A percentile compares a stretch with the other conserved stretches of the same genome.
Conservation (phyloP, 2,797 vertebrate genomes). For the Mus caroli region DNA sequence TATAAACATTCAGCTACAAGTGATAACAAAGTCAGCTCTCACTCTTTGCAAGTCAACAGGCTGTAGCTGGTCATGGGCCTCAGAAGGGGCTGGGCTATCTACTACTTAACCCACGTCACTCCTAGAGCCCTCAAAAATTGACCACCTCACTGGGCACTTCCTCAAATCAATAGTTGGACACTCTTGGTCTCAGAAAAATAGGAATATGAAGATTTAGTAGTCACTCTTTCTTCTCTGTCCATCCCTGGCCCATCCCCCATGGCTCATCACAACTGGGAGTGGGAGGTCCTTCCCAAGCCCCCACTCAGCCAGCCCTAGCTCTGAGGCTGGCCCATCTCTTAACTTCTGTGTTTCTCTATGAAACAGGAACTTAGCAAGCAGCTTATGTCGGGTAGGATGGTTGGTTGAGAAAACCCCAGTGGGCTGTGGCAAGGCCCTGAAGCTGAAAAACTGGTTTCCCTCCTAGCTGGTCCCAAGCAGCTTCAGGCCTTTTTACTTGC, state of each 20-base stretch:
- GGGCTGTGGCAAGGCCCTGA: slow-evolving; percentile 50
- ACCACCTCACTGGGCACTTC: slow-evolving; percentile 73
- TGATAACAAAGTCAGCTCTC: neutral
- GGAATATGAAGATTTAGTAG: slow-evolving; percentile 64
- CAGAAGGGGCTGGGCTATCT: slow-evolving; percentile 6
- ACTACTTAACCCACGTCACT: slow-evolving; percentile 55
- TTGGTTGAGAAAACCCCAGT: slow-evolving; percentile 79
- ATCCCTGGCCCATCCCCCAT: neutral
- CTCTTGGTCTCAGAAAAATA: slow-evolving; percentile 59
- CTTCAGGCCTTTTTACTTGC: slow-evolving; percentile 6
- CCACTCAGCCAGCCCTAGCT: slow-evolving; percentile 39
- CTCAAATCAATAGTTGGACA: slow-evolving; percentile 72
- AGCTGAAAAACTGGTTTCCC: slow-evolving; percentile 59
- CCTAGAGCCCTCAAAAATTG: slow-evolving; percentile 20
- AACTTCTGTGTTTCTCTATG: slow-evolving; percentile 83
- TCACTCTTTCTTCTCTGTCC: slow-evolving; percentile 51
- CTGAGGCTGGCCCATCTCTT: slow-evolving; percentile 49
- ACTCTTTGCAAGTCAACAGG: slow-evolving; percentile 10
- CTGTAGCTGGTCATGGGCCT: slow-evolving; percentile 25
- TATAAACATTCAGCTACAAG: neutral
- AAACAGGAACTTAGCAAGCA: slow-evolving; percentile 82
- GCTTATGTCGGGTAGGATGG: slow-evolving; percentile 61
- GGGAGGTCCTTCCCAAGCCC: slow-evolving; percentile 52
- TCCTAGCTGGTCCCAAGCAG: neutral
- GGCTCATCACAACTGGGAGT: slow-evolving; percentile 29